Evolutionary conservation across 2,113 vertebrate genomes (phyloP).

Genomic region (Myotis lucifugus): DNA sequence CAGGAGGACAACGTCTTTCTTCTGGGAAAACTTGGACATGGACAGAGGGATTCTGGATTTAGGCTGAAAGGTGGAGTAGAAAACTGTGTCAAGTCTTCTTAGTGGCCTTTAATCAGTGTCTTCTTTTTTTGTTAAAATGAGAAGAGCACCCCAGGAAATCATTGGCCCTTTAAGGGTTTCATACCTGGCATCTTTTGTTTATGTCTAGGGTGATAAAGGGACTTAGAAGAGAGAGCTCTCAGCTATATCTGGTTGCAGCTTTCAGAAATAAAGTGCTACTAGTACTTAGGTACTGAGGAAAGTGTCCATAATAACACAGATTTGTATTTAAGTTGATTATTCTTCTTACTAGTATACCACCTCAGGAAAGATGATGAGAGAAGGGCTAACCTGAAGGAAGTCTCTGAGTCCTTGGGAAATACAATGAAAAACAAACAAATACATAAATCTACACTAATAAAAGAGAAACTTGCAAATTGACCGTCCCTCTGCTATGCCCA

Average conservation of each 20-base stretch:
- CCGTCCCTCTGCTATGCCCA: too few relatives aligned
- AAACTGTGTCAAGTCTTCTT: not conserved
- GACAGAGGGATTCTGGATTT: not conserved
- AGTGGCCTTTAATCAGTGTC: not conserved
- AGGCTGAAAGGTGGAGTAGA: not conserved
- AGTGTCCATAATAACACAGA: not conserved
- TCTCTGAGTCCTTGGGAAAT: not conserved
- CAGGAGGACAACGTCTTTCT: not conserved
- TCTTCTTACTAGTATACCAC: not conserved
- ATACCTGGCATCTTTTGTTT: not conserved
- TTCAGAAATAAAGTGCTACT: not conserved
- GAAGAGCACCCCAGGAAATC: not conserved
- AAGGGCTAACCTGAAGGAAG: not conserved
- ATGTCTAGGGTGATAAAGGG: not conserved
- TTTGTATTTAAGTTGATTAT: not conserved
- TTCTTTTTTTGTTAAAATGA: not conserved
- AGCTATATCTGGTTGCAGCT: accelerated
- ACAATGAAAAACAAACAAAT: not conserved
- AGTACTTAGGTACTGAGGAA: not conserved
- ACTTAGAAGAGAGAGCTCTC: not conserved
- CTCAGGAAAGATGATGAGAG: too few relatives aligned
- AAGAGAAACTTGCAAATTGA: too few relatives aligned
- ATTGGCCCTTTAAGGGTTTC: not conserved
- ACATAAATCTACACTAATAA: too few relatives aligned
- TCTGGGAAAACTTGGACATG: not conserved